Percentiles rank a stretch among this genome's conserved stretches.
Evolutionary conservation across 2,888 invertebrate genomes (phyloP).

Genomic region (Diaprepes abbreviatus): DNA sequence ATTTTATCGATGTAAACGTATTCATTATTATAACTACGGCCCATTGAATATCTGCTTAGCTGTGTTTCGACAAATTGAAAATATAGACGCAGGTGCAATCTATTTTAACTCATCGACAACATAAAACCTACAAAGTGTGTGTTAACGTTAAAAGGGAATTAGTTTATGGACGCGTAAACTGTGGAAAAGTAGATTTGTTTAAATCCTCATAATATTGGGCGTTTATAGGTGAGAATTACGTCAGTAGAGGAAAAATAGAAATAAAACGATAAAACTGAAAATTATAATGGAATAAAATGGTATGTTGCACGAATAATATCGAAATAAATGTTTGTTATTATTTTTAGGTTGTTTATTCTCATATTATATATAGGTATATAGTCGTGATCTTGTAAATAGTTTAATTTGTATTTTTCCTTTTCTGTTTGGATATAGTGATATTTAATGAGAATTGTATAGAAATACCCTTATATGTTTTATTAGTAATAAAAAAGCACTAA

Average conservation of each 20-base stretch:
- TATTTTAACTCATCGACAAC: slow-evolving; percentile 37
- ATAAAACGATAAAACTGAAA: not conserved
- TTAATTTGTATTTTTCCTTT: too few relatives aligned
- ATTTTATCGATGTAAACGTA: not conserved
- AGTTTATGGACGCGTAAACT: slow-evolving; percentile 25
- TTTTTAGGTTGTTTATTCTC: too few relatives aligned
- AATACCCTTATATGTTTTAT: too few relatives aligned
- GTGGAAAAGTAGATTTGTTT: slow-evolving; percentile 13
- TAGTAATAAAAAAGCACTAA: too few relatives aligned
- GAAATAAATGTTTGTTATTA: too few relatives aligned
- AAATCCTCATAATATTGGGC: slow-evolving; percentile 5
- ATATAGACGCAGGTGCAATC: slow-evolving; percentile 45
- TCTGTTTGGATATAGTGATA: too few relatives aligned
- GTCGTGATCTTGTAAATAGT: too few relatives aligned
- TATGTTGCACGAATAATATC: not conserved
- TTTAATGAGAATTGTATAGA: too few relatives aligned
- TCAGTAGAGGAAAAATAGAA: not conserved
- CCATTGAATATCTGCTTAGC: slow-evolving; percentile 2
- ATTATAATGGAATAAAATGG: not conserved
- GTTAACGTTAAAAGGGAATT: slow-evolving; percentile 30
- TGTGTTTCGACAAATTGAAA: slow-evolving; percentile 31
- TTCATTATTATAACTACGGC: slow-evolving; percentile 3
- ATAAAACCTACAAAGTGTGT: slow-evolving; percentile 30
- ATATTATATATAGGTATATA: too few relatives aligned
- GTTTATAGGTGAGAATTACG: slow-evolving; percentile 15